Base-by-base conservation (phyloP, 2,113 vertebrate species). In the Turdus rufiventris region DNA sequence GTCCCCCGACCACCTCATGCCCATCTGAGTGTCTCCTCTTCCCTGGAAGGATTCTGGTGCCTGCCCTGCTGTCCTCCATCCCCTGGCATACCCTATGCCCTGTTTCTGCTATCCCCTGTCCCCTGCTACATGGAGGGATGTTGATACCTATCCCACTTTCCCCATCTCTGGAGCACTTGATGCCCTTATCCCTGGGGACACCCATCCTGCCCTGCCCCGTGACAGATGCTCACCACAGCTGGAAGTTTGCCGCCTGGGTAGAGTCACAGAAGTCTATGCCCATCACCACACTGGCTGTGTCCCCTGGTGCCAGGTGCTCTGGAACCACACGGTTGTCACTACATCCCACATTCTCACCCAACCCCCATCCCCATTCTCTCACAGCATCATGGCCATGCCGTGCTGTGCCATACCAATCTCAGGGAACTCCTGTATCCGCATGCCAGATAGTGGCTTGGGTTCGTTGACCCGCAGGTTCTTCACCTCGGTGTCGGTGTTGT, bases 251-350 rank as follows among this genome's bases (percentile, higher is more conserved):
- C 0, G 98, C 98, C 96, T 99, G 99, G 23, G 99, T 99, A 8
- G 99, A 99, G 94, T 99, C 99, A 5, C 99, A 99, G 97, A 99
- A 99, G 94, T 99, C 99, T 23, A 99, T 99, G 88, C 99, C 99
- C 98, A 99, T 98, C 82, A 98, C 97, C 21, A 98, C 98, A 0
- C 93, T 98, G 76, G 97, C 82, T 0, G 97, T 98, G 88, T 99
- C 99, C 38, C 98, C 99, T 0, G 99, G 98, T 0, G 98, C 97
- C 96, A 99, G 96, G 80, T 90, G 38, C 89, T 99, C 99, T 99
- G 97, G 36, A 93, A 93, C 31, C 36, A 88, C 58, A 92, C 29
- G 34, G 70, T 36, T 33, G 24, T 56, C 40, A 38, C 58, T 5
- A 6, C 0, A 3, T 65, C 62, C 43, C 68, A 28, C 1, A 0